These are phyloP conservation scores for Achroia grisella DNA, from an alignment of 1,140 invertebrate species.

Conservation along the genomic window DNA sequence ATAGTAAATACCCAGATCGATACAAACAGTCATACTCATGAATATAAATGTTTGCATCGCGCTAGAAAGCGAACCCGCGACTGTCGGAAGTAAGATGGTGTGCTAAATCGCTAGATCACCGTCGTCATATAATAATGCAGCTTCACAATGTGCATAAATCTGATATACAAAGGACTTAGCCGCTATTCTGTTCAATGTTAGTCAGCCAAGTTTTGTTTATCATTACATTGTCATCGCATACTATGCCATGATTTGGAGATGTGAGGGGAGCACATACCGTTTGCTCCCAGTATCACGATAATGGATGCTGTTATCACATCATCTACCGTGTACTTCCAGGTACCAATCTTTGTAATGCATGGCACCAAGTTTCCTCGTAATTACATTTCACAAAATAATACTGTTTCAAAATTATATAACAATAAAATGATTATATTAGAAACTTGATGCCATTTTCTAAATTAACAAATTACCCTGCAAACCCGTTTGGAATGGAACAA, in stretches of 20 bases:
- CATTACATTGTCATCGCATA: slow-evolving; percentile 21
- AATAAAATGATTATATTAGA: slow-evolving; percentile 5
- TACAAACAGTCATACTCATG: too few species aligned
- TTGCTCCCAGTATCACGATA: slow-evolving; percentile 38
- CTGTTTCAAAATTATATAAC: slow-evolving; percentile 1
- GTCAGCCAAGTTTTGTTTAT: slow-evolving; percentile 7
- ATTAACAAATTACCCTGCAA: slow-evolving; percentile 32
- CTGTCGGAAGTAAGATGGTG: too few species aligned
- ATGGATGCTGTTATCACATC: slow-evolving; percentile 55
- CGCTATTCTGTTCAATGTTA: too few species aligned
- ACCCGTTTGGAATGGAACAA: slow-evolving; percentile 29
- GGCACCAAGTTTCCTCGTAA: slow-evolving; percentile 37
- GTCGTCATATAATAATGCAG: too few species aligned
- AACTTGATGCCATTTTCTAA: slow-evolving; percentile 45
- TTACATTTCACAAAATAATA: neutral
- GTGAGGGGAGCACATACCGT: slow-evolving; percentile 27
- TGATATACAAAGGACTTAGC: too few species aligned
- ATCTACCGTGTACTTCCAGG: slow-evolving; percentile 65
- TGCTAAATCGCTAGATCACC: too few species aligned
- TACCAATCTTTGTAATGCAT: slow-evolving; percentile 38
- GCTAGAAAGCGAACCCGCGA: too few species aligned
- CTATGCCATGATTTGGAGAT: slow-evolving; percentile 23
- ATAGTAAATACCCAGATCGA: too few species aligned
- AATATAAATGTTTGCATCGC: too few species aligned
- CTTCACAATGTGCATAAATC: too few species aligned